phyloP scores from a whole-genome alignment of 2,113 vertebrate genomes.

The Sciurus niger region DNA sequence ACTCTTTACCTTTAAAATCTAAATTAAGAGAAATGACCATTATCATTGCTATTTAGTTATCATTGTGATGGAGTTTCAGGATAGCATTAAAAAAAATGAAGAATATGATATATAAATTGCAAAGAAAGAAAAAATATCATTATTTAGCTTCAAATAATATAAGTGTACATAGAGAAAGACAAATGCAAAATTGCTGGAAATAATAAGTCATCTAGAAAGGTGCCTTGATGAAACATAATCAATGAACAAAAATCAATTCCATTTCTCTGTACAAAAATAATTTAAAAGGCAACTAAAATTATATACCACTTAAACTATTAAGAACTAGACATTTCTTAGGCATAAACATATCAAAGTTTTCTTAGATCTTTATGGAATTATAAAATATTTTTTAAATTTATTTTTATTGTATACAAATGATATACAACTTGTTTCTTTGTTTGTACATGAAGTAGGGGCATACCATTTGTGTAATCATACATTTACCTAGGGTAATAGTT shows the following conservation, averaged over 20 bases:
- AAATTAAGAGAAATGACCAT: neutral
- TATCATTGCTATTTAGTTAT: neutral
- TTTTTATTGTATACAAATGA: no score
- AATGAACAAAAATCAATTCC: neutral
- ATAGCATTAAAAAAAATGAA: neutral
- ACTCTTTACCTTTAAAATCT: constrained; percentile 20
- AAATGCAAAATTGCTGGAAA: neutral
- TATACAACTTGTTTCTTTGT: no score
- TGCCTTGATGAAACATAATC: neutral
- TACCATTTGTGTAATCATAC: no score
- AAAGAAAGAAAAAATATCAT: neutral
- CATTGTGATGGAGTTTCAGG: neutral
- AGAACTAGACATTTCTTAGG: neutral
- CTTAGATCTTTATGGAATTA: neutral
- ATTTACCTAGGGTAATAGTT: no score
- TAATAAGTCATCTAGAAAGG: neutral
- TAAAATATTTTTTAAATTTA: neutral
- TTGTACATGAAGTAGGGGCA: no score
- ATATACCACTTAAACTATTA: neutral
- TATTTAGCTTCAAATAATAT: neutral
- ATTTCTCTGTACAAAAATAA: neutral
- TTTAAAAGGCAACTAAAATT: constrained; percentile 9
- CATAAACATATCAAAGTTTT: neutral
- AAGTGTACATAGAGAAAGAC: neutral
- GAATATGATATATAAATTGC: neutral